phyloP scores from a whole-genome alignment of 2,113 vertebrate species.

The Mustela lutreola region DNA sequence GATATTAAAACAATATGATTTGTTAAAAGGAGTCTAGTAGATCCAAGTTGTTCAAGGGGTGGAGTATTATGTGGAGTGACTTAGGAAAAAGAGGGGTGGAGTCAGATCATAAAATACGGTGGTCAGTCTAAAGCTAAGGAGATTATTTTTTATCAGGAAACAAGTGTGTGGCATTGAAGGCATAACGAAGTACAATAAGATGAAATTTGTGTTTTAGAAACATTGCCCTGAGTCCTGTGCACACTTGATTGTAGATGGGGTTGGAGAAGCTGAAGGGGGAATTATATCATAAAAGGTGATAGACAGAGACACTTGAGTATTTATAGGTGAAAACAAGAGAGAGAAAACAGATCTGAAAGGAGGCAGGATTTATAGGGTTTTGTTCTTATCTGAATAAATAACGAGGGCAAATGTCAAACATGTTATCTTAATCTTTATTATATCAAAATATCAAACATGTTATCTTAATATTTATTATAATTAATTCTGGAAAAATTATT shows the following conservation, averaged over 20 bases:
- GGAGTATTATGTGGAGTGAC: neutral
- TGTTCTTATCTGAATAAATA: neutral
- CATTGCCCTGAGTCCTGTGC: neutral
- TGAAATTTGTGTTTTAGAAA: neutral
- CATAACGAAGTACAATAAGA: neutral
- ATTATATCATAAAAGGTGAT: neutral
- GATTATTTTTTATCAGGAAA: neutral
- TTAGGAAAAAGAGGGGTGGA: neutral
- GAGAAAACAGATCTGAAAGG: neutral
- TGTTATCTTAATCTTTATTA: neutral
- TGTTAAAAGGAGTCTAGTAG: neutral
- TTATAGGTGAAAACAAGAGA: neutral
- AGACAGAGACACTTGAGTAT: neutral
- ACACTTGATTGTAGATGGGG: neutral
- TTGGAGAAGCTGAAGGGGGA: accelerated
- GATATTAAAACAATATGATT: neutral
- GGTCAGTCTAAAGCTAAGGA: neutral
- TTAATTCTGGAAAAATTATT: neutral
- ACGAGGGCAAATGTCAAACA: neutral
- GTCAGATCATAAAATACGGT: neutral
- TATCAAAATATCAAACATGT: neutral
- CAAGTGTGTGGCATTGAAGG: neutral
- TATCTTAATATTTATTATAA: neutral
- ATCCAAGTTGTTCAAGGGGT: neutral
- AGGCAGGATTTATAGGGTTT: neutral